Conservation (phyloP, 2,797 vertebrate species). For the Salmo trutta region DNA sequence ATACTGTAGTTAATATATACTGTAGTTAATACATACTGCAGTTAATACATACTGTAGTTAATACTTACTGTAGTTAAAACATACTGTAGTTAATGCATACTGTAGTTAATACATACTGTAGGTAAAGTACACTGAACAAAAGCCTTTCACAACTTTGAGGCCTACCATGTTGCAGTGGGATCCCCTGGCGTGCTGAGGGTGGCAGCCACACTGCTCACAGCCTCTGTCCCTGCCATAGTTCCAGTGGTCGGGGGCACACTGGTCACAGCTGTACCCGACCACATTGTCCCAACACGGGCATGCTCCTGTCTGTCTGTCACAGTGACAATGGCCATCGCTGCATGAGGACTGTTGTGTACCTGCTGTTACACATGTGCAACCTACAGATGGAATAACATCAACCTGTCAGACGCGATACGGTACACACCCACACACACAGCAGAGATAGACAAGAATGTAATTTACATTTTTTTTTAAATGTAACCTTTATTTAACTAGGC, state of each 20-base stretch:
- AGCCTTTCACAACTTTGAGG: background rate
- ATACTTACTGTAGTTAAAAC: too few species aligned
- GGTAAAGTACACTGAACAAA: background rate
- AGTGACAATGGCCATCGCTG: constrained; percentile 68
- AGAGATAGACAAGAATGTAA: too few species aligned
- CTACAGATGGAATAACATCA: constrained; percentile 48
- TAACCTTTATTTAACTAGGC: too few species aligned
- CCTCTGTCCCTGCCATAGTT: constrained; percentile 75
- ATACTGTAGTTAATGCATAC: too few species aligned
- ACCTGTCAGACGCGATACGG: background rate
- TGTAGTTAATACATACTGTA: too few species aligned
- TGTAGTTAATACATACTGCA: too few species aligned
- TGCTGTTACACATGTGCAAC: constrained; percentile 78
- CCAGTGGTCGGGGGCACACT: constrained; percentile 82
- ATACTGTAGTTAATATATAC: too few species aligned
- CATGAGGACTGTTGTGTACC: constrained; percentile 71
- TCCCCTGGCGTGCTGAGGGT: constrained; percentile 63
- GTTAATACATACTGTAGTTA: too few species aligned
- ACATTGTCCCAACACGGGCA: constrained; percentile 80
- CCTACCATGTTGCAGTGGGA: constrained; percentile 80
- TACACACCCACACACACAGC: background rate
- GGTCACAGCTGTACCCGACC: constrained; percentile 78
- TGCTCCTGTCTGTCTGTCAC: constrained; percentile 71
- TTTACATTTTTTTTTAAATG: too few species aligned
- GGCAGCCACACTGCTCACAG: constrained; percentile 81